Base-by-base conservation (phyloP, 2,797 vertebrate genomes). In the Siniperca obscura region DNA sequence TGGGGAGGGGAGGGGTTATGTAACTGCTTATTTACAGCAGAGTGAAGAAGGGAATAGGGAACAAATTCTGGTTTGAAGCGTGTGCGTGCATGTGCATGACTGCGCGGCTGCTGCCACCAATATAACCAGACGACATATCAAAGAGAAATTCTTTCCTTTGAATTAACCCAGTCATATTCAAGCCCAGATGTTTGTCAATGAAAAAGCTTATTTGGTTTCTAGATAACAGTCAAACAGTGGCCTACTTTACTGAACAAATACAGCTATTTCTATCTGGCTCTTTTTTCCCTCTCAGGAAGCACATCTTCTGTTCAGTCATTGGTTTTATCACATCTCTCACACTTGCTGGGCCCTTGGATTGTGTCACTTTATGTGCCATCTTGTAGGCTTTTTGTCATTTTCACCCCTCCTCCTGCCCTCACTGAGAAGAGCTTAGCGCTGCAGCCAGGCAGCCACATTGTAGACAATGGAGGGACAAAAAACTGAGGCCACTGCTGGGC, bases 1-100 rank as follows among this genome's bases (percentile, higher is more conserved):
- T 75, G 67, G 42, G 69, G 50, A 4, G 68, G 61, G 68, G 66
- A 48, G 83, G 48, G 68, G 30, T 95, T 95, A 83, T 16, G 17
- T 89, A 95, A 95, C 90, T 17, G 86, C 78, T 90, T 91, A 90
- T 87, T 92, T 89, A 86, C 69, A 38, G 83, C 48, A 56, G 77
- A 88, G 74, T 48, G 80, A 74, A 74, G 76, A 85, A 67, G 78
- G 78, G 80, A 82, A 83, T 44, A 69, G 70, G 61, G 74, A 68
- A 86, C 80, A 72, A 72, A 84, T 86, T 84, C 84, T 84, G 76
- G 70, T 81, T 74, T 55, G 61, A 59, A 59, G 70, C 17, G 8
- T 61, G 71, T 76, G 62, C 34, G 67, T 85, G 78, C 53, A 34
- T 53, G 60, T 71, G n/a, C n/a, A n/a, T n/a, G 36, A 67, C 36